These are phyloP conservation scores for Gulo gulo DNA, from an alignment of 2,113 vertebrate genomes.

Conservation along the genomic window DNA sequence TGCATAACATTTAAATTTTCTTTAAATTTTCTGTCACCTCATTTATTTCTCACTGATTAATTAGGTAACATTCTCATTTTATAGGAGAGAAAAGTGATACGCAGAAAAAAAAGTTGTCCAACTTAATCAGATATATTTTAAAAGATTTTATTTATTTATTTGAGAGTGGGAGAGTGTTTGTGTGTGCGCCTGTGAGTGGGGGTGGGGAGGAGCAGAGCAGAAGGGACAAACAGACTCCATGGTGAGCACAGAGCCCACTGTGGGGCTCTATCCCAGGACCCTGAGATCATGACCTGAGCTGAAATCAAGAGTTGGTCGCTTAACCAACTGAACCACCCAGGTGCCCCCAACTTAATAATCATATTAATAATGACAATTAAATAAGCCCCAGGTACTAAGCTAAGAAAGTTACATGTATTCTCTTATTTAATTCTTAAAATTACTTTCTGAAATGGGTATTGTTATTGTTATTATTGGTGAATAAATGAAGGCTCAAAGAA, in stretches of 20 bases:
- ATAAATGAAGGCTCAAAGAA: constrained; percentile 13
- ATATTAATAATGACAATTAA: neutral
- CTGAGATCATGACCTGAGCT: neutral
- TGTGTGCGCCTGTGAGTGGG: neutral
- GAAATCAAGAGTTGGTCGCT: neutral
- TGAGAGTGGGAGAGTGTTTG: neutral
- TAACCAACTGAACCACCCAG: neutral
- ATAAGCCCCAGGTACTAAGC: neutral
- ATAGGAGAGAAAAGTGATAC: neutral
- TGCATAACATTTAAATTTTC: neutral
- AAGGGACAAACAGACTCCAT: neutral
- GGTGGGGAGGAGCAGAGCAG: neutral
- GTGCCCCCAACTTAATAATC: neutral
- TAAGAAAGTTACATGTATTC: neutral
- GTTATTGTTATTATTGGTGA: neutral
- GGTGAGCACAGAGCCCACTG: neutral
- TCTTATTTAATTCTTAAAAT: constrained; percentile 36
- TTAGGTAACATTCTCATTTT: neutral
- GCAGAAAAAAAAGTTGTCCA: neutral
- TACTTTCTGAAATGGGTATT: constrained; percentile 30
- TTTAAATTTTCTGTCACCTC: neutral
- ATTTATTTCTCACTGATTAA: neutral
- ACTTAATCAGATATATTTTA: neutral
- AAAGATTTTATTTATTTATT: neutral
- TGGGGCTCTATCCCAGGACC: neutral